Evolutionary conservation across 2,888 invertebrate species (phyloP), one percentile per base, ranked within the genome.

Genomic region (Latrodectus elegans): DNA sequence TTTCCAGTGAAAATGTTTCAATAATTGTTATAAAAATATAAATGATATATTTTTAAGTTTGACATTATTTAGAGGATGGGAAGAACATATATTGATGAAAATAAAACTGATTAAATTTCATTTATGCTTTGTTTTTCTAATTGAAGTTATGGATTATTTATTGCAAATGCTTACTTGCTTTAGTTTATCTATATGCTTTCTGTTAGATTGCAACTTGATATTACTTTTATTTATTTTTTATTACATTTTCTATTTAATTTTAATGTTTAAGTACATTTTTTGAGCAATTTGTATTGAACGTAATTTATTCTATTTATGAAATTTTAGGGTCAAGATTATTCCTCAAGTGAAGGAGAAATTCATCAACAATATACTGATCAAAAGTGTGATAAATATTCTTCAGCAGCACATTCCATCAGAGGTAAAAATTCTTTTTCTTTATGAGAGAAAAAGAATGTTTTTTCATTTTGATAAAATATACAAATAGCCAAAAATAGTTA

Each of bases 331-430:
- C 75, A 75, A 68, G 80, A 80, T 52, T 80, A 75, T 53, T 85
- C 85, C 49, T 22, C 80, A 3, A 85, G 85, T 85, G 85, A 85
- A 71, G 85, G 85, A 64, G 85, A 85, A 71, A 53, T 80, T 38
- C 85, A 55, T 55, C 85, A 75, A n/a, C 74, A 65, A 49, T 74
- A 81, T 67, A 53, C 74, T 73, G 67, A 52, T 6, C 81, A 74
- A 15, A n/a, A 49, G 38, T 26, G 74, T 15, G 9, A 53, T 4
- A 15, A 17, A 11, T 10, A 15, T 10, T 67, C 81, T 38, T 71
- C 81, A 17, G 64, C 76, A 9, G 49, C 49, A 64, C 72, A 80
- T 51, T 64, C 72, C 49, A 15, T 49, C 49, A 72, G 71, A 72
- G 72, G 80, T 80, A 72, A 72, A 52, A 22, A 52, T 55, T 64